Evolutionary conservation across 1,140 invertebrate genomes (phyloP).

Genomic region (Pseudachorutes palmiensis): DNA sequence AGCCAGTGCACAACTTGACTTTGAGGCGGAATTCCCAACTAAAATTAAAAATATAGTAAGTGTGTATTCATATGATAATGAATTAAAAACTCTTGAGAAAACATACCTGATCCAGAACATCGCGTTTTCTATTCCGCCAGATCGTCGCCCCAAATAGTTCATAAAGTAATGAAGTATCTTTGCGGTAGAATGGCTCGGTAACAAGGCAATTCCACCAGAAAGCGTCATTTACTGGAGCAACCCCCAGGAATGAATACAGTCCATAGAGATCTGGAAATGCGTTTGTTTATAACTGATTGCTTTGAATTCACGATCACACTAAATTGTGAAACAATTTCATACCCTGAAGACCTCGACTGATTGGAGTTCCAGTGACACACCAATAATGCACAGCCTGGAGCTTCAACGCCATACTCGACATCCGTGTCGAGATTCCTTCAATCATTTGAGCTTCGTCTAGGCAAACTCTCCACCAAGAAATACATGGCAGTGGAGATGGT

Average conservation of each 20-base stretch:
- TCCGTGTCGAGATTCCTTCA: slow-evolving; percentile 52
- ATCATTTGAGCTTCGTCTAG: slow-evolving; percentile 79
- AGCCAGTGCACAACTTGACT: slow-evolving; percentile 48
- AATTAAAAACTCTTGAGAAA: slow-evolving; percentile 25
- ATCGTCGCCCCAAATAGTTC: slow-evolving; percentile 46
- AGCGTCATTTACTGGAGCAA: slow-evolving; percentile 51
- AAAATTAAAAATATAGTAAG: slow-evolving; percentile 29
- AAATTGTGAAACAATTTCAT: slow-evolving; percentile 14
- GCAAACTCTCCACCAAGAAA: slow-evolving; percentile 70
- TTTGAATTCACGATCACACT: too few relatives aligned
- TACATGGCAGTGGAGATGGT: slow-evolving; percentile 54
- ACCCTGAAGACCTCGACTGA: slow-evolving; percentile 56
- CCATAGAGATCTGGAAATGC: slow-evolving; percentile 56
- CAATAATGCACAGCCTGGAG: slow-evolving; percentile 57
- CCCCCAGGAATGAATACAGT: slow-evolving; percentile 58
- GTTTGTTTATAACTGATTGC: slow-evolving; percentile 43
- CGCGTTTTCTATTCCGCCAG: slow-evolving; percentile 60
- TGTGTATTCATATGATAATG: slow-evolving; percentile 1
- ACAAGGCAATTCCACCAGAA: slow-evolving; percentile 53
- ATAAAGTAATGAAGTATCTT: slow-evolving; percentile 23
- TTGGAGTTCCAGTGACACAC: slow-evolving; percentile 70
- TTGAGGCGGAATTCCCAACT: slow-evolving; percentile 47
- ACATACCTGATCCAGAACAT: slow-evolving; percentile 53
- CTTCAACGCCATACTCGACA: slow-evolving; percentile 56
- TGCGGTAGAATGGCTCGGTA: slow-evolving; percentile 47